A percentile compares a stretch with the other conserved stretches of the same genome.
Conservation (phyloP, 1,140 invertebrate genomes). For the Ceratina japonica region DNA sequence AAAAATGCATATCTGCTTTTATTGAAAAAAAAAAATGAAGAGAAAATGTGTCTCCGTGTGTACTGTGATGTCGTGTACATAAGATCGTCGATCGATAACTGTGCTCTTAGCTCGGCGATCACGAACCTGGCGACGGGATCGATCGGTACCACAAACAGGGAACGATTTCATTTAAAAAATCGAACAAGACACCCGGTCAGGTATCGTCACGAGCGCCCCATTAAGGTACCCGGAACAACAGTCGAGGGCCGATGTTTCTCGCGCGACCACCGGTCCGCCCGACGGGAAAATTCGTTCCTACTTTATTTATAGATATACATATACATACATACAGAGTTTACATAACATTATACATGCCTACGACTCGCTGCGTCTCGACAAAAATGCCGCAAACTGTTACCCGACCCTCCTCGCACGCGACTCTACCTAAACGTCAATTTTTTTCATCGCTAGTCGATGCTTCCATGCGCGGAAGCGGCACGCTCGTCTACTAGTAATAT, state of each 20-base stretch:
- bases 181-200: not conserved
- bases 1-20: slow-evolving; percentile 57
- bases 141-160: not conserved
- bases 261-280: slow-evolving; percentile 1
- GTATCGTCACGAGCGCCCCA: not conserved
- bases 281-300: slow-evolving; percentile 54
- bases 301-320: slow-evolving; percentile 58
- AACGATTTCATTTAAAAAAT: slow-evolving; percentile 8
- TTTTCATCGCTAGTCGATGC: not conserved
- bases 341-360: slow-evolving; percentile 47
- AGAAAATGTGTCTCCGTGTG: slow-evolving; percentile 38
- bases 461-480: not conserved
- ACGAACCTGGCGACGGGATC: slow-evolving; percentile 9
- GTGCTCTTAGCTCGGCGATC: slow-evolving; percentile 10
- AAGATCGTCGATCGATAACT: slow-evolving; percentile 25
- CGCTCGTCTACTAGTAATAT: slow-evolving; percentile 18
- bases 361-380: slow-evolving; percentile 30
- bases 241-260: slow-evolving; percentile 12
- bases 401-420: slow-evolving; percentile 2
- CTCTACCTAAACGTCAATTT: slow-evolving; percentile 1
- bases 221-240: slow-evolving; percentile 1
- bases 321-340: slow-evolving; percentile 53
- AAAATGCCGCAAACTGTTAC: slow-evolving; percentile 30
- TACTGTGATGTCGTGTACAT: slow-evolving; percentile 20
- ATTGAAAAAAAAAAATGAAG: slow-evolving; percentile 47